Conservation (phyloP, 2,797 vertebrate genomes). For the Mus minutoides region DNA sequence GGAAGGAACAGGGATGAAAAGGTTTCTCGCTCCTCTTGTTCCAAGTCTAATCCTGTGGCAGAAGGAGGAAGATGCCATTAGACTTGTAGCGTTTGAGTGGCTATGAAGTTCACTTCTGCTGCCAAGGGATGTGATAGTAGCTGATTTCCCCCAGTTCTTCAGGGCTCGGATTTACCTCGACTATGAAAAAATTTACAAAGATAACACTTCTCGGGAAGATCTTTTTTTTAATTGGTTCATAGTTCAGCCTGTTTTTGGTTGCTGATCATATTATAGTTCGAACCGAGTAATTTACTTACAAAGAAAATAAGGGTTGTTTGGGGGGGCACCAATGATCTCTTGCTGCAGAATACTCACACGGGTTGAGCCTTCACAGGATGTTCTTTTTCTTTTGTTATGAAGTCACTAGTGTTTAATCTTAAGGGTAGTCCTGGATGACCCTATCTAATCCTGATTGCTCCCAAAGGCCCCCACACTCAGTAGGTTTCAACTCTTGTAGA, state of each 20-base stretch:
- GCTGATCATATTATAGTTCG: not conserved
- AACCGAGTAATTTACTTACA: not conserved
- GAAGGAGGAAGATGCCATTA: not conserved
- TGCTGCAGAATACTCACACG: not conserved
- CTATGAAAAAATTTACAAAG: not conserved
- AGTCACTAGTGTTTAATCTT: not conserved
- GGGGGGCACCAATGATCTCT: not conserved
- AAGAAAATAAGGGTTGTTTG: not conserved
- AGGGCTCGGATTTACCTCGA: not conserved
- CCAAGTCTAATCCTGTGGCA: not conserved
- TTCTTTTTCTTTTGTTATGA: not conserved
- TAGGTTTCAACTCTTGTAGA: not conserved
- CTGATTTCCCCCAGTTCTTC: not conserved
- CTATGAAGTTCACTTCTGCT: conserved; percentile 18
- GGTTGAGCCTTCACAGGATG: not conserved
- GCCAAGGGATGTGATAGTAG: not conserved
- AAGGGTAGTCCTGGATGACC: not conserved
- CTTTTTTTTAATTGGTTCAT: not conserved
- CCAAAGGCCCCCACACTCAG: not conserved
- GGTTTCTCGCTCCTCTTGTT: not conserved
- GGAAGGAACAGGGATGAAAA: not conserved
- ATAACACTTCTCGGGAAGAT: not conserved
- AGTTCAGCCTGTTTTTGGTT: not conserved
- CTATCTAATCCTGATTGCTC: no score
- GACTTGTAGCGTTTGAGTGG: not conserved